phyloP scores from a whole-genome alignment of 2,888 invertebrate genomes.

The Drosophila nr. medialis region DNA sequence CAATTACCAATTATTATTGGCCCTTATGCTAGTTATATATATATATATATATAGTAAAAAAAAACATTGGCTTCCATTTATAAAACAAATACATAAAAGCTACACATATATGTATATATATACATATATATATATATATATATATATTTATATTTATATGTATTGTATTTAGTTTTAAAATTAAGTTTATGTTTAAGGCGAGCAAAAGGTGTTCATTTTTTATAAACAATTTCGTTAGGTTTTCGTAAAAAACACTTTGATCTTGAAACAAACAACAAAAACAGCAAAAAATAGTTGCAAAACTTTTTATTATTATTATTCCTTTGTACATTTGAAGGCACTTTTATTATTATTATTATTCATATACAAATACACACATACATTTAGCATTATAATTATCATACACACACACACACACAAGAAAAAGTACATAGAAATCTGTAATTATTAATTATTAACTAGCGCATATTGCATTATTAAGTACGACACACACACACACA shows the following conservation, averaged over 20 bases:
- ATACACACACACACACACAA: conserved; percentile 19
- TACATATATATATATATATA: conserved; percentile 9
- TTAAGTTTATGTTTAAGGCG: conserved; percentile 32
- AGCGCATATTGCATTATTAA: conserved; percentile 64
- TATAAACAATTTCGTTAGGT: conserved; percentile 23
- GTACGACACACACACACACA: conserved; percentile 19
- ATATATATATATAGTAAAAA: conserved; percentile 23
- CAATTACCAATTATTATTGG: conserved; percentile 34
- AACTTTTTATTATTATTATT: conserved; percentile 5
- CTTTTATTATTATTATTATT: conserved; percentile 47
- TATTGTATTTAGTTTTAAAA: conserved; percentile 54
- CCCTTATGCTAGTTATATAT: conserved; percentile 22
- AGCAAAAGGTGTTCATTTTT: conserved; percentile 53
- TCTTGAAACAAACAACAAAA: conserved; percentile 18
- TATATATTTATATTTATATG: conserved; percentile 41
- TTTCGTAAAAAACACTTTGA: conserved; percentile 14
- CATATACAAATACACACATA: conserved; percentile 34
- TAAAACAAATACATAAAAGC: conserved; percentile 37
- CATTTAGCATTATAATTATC: conserved; percentile 42
- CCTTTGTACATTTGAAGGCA: conserved; percentile 66
- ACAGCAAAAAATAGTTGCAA: background rate
- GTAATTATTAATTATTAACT: conserved; percentile 61
- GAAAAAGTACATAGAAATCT: conserved; percentile 23
- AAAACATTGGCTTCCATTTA: conserved; percentile 75
- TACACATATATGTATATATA: conserved; percentile 20